phyloP scores from a whole-genome alignment of 2,888 invertebrate species.

The Tenthredo notha region DNA sequence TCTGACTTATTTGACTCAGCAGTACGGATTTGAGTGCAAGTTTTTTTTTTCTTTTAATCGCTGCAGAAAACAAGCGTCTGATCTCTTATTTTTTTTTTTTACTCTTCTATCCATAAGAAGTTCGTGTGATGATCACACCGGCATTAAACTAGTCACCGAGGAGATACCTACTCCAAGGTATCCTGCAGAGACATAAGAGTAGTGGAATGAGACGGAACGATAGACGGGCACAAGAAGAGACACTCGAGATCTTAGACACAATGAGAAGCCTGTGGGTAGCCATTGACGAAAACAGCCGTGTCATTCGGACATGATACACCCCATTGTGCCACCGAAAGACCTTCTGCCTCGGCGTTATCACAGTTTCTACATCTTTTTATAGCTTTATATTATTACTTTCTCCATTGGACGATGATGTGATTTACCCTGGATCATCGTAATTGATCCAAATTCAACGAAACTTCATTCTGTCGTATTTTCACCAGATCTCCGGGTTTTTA shows the following conservation, averaged over 20 bases:
- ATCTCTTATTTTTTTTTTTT: no score
- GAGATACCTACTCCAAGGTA: slow-evolving; percentile 16
- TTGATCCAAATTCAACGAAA: background rate
- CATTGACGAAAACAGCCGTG: slow-evolving; percentile 76
- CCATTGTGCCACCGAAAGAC: slow-evolving; percentile 73
- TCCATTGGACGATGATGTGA: background rate
- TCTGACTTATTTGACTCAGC: background rate
- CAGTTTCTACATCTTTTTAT: slow-evolving; percentile 55
- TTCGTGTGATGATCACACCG: slow-evolving; percentile 29
- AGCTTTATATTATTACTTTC: slow-evolving; percentile 23
- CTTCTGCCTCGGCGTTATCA: slow-evolving; percentile 73
- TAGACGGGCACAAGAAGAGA: slow-evolving; percentile 29
- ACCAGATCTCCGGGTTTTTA: no score
- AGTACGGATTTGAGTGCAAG: background rate
- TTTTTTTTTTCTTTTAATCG: background rate
- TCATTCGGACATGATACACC: slow-evolving; percentile 76
- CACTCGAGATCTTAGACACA: slow-evolving; percentile 67
- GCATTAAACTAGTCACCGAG: background rate
- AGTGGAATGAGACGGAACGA: background rate
- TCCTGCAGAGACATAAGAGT: slow-evolving; percentile 21
- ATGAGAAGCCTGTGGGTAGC: slow-evolving; percentile 72
- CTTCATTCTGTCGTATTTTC: no score
- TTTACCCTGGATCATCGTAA: slow-evolving; percentile 3
- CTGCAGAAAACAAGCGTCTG: background rate
- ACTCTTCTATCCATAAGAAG: background rate